A percentile compares a stretch with the other conserved stretches of the same genome.
Evolutionary conservation across 2,113 vertebrate genomes (phyloP).

Genomic region (Callaeas wilsoni): DNA sequence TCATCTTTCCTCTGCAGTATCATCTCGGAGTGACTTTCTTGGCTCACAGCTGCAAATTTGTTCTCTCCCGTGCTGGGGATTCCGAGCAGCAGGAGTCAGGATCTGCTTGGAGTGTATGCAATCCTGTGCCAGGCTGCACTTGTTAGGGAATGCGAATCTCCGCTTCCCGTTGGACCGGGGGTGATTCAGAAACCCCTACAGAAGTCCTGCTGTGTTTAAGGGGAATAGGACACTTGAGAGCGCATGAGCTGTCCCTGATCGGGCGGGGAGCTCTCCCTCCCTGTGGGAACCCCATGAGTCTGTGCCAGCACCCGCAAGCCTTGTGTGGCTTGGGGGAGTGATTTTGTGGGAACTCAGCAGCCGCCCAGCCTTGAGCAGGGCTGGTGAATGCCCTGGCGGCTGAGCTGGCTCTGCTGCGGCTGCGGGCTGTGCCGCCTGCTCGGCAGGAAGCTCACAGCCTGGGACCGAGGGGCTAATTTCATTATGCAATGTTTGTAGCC

Average conservation of each 20-base stretch:
- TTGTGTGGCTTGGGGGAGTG: background rate
- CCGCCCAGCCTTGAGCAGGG: background rate
- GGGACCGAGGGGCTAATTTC: background rate
- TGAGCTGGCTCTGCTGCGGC: background rate
- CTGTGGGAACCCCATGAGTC: accelerated
- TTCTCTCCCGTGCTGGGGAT: background rate
- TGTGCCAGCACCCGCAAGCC: background rate
- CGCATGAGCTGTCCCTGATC: accelerated
- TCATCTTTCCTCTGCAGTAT: background rate
- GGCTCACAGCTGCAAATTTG: background rate
- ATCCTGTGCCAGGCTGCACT: background rate
- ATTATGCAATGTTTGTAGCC: background rate
- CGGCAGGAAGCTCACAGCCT: background rate
- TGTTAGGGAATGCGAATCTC: background rate
- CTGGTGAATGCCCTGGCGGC: accelerated
- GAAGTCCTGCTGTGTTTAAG: background rate
- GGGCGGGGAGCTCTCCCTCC: background rate
- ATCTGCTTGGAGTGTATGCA: background rate
- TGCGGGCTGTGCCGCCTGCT: accelerated
- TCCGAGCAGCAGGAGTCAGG: background rate
- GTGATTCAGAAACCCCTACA: background rate
- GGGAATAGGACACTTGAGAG: background rate
- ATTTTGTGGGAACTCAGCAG: background rate
- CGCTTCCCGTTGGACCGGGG: background rate
- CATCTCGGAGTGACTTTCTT: background rate